These are phyloP conservation scores for Taurulus bubalis DNA, from an alignment of 2,113 vertebrate species.

Conservation along the genomic window DNA sequence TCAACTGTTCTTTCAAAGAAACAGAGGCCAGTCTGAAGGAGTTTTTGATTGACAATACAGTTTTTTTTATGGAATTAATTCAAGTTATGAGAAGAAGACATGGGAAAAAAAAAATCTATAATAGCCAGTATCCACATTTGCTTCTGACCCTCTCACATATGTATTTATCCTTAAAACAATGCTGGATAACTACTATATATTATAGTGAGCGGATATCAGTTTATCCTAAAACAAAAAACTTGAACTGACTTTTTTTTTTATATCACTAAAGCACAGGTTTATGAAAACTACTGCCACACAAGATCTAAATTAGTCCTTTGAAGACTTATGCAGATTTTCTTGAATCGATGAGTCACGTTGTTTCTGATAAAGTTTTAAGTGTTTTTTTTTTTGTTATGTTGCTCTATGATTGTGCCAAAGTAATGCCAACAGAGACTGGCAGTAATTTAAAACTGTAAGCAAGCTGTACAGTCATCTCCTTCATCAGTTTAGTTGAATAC, in stretches of 20 bases:
- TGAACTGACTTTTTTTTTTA: background rate
- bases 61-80: background rate
- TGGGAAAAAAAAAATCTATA: background rate
- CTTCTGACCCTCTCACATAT: background rate
- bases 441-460: background rate
- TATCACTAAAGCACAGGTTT: slow-evolving; percentile 1
- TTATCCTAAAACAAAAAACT: background rate
- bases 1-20: background rate
- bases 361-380: background rate
- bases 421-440: background rate
- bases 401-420: slow-evolving; percentile 35
- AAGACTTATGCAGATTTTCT: slow-evolving; percentile 9
- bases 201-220: background rate
- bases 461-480: background rate
- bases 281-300: background rate
- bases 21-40: background rate
- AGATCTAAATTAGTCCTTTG: background rate
- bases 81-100: background rate
- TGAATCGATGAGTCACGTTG: background rate
- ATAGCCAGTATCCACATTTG: background rate
- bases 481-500: background rate
- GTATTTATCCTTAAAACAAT: background rate
- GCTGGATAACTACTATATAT: background rate
- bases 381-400: slow-evolving; percentile 9
- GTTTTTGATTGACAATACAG: background rate